phyloP scores from a whole-genome alignment of 2,888 invertebrate species.

The Lottia gigantea region DNA sequence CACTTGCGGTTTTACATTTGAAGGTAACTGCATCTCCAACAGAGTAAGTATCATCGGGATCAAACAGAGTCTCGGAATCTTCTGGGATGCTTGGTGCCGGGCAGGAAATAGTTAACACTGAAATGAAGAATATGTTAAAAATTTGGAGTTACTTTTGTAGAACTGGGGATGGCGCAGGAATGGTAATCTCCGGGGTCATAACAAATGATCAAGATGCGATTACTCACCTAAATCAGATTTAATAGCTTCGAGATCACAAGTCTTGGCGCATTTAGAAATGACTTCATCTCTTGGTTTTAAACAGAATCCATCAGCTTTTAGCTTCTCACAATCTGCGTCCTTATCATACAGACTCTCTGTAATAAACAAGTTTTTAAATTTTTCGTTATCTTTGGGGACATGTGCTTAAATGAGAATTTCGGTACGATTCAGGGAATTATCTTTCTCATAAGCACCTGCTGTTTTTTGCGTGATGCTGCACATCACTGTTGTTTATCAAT shows the following conservation, averaged over 20 bases:
- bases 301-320: conserved; percentile 17
- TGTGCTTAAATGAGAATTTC: too few relatives aligned
- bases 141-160: too few relatives aligned
- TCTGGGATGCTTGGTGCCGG: neutral
- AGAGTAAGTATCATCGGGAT: neutral
- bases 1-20: conserved; percentile 4
- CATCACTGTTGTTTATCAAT: too few relatives aligned
- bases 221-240: too few relatives aligned
- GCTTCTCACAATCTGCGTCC: conserved; percentile 1
- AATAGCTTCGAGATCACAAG: neutral
- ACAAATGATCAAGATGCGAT: too few relatives aligned
- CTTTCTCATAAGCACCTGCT: too few relatives aligned
- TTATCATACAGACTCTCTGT: conserved; percentile 15
- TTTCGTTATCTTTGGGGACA: too few relatives aligned
- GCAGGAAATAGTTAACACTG: neutral
- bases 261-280: conserved; percentile 14
- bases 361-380: neutral
- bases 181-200: too few relatives aligned
- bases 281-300: conserved; percentile 5
- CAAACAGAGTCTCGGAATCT: neutral
- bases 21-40: neutral
- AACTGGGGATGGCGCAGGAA: too few relatives aligned
- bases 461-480: too few relatives aligned
- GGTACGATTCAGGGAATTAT: too few relatives aligned
- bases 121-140: too few relatives aligned